Evolutionary conservation across 2,113 vertebrate genomes (phyloP), one percentile per base, ranked within the genome.

Genomic region (Oenanthe oenanthe): DNA sequence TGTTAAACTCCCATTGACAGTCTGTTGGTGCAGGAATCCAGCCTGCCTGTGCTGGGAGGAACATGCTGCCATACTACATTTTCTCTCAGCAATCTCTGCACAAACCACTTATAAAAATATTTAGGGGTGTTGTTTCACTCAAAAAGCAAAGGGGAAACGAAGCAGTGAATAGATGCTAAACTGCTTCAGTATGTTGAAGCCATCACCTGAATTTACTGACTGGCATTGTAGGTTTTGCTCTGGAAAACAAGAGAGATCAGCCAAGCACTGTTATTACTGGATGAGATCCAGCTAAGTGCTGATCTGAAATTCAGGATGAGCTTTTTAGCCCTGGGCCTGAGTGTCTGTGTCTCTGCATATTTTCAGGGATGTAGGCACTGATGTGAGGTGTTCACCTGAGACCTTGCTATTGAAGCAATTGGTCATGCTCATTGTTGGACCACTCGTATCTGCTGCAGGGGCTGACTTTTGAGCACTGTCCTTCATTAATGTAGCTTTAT

Each of bases 1-100:
- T 96, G 89, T 94, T 85, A 90, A 93, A 90, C 88, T 92, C 67
- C 38, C 34, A 40, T 77, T 95, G 95, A 85, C 94, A 94, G 84
- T 89, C 73, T 91, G 89, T 81, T 89, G 78, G 81, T 93, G 81
- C 93, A 92, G 75, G 58, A 94, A 92, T 89, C 63, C 82, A 94
- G 71, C 88, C 78, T 85, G 78, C 21, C 87, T 88, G 1, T 71
- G 56, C 82, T 95, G 88, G 92, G 93, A 93, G 78, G 75, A 94
- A 86, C 65, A 85, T 45, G 63, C 81, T 95, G 89, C 92, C 56
- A 62, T 88, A 36, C 75, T 15, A 1, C 26, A 12, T 73, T 94
- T 94, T 88, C 51, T 71, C 60, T 86, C 75, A 53, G 25, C 79
- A 88, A 56, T 51, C 53, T 79, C 93, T 88, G 89, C 51, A 40